phyloP scores from a whole-genome alignment of 2,113 vertebrate genomes.

The Microcebus ravelobensis region DNA sequence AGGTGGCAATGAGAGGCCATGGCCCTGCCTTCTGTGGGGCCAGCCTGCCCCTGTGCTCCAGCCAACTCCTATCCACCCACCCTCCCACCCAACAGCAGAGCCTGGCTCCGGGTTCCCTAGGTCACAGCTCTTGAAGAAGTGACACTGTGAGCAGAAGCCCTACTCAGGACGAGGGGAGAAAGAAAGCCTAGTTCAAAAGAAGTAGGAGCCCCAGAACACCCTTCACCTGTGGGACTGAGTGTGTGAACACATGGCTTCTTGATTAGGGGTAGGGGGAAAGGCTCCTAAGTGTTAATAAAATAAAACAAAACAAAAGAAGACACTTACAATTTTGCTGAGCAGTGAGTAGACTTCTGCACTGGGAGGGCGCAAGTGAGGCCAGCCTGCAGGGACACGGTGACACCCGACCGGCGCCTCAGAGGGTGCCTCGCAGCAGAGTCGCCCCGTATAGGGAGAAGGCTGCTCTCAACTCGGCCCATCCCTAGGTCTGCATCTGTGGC shows the following conservation, averaged over 20 bases:
- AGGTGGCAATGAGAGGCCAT: not conserved
- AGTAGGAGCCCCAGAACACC: not conserved
- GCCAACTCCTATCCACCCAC: not conserved
- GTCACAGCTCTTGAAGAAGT: not conserved
- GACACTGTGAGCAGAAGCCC: not conserved
- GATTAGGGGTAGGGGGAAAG: not conserved
- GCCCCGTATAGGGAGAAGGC: not conserved
- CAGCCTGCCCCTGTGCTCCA: not conserved
- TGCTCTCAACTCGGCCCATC: not conserved
- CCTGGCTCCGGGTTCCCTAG: not conserved
- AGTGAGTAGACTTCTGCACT: conserved; percentile 16
- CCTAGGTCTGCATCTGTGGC: too few species aligned
- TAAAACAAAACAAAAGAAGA: not conserved
- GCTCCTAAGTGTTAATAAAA: not conserved
- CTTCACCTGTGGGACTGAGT: not conserved
- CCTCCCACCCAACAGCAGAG: not conserved
- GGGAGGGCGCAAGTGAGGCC: not conserved
- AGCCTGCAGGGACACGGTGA: conserved; percentile 29
- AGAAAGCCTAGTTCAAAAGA: not conserved
- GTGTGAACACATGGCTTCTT: not conserved
- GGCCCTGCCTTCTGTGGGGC: not conserved
- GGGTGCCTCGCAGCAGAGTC: not conserved
- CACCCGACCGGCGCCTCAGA: not conserved
- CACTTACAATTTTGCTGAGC: conserved; percentile 59
- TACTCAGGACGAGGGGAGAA: not conserved